These are phyloP conservation scores for Apteryx mantelli DNA, from an alignment of 2,113 vertebrate genomes.

Conservation along the genomic window DNA sequence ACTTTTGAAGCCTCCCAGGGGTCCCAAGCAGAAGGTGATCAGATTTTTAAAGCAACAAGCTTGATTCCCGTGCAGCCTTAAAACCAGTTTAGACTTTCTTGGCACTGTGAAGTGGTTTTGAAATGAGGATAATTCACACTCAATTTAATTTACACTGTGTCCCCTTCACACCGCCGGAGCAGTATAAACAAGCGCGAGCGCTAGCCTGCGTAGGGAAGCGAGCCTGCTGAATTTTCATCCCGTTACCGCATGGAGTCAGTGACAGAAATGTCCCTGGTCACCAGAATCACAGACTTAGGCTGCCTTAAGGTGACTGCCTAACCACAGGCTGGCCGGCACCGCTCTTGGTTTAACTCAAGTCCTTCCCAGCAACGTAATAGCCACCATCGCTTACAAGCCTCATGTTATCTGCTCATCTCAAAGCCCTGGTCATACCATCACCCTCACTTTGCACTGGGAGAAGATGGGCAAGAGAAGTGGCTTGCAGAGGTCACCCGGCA, in stretches of 20 bases:
- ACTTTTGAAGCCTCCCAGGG: slow-evolving; percentile 19
- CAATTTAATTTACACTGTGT: background rate
- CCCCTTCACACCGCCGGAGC: background rate
- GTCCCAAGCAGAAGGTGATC: slow-evolving; percentile 21
- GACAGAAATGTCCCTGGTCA: too few species aligned
- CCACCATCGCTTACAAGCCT: background rate
- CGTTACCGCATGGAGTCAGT: too few species aligned
- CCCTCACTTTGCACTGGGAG: accelerated
- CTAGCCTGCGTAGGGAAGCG: accelerated
- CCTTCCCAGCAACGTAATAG: background rate
- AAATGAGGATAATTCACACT: slow-evolving; percentile 12
- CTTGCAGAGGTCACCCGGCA: background rate
- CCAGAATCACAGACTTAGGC: background rate
- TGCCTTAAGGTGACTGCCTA: background rate
- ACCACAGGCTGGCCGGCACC: accelerated
- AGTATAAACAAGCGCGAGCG: background rate
- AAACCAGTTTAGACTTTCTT: background rate
- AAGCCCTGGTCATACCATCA: accelerated
- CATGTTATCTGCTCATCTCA: background rate
- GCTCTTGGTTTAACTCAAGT: background rate
- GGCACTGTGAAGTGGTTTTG: background rate
- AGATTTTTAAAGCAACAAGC: slow-evolving; percentile 4
- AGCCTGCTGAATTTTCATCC: background rate
- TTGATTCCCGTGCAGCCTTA: background rate
- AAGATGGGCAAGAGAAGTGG: background rate